Conservation (phyloP, 2,797 vertebrate species). For the Enteromius radiatus region DNA sequence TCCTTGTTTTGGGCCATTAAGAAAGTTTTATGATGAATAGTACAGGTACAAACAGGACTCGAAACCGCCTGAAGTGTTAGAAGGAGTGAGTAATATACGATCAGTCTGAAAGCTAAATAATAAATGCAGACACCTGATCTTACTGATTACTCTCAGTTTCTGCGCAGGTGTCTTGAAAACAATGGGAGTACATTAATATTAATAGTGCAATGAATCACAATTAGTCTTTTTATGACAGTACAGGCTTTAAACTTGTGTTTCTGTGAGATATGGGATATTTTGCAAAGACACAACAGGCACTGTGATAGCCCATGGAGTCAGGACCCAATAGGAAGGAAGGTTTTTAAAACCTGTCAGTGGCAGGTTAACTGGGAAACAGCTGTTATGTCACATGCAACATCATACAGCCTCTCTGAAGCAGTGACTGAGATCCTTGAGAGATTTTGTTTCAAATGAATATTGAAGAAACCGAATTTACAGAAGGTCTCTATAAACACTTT, state of each 20-base stretch:
- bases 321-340: background rate
- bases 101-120: conserved; percentile 46
- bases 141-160: conserved; percentile 24
- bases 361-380: conserved; percentile 5
- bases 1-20: background rate
- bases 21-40: conserved; percentile 49
- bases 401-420: background rate
- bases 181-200: background rate
- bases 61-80: conserved; percentile 45
- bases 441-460: background rate
- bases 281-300: background rate
- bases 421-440: too few species aligned
- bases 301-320: background rate
- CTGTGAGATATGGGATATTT: background rate
- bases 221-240: background rate
- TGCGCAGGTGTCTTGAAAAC: conserved; percentile 5
- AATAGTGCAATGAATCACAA: conserved; percentile 23
- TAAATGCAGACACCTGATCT: conserved; percentile 30
- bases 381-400: background rate
- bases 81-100: conserved; percentile 39
- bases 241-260: background rate
- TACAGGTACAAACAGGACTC: background rate
- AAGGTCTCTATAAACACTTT: background rate
- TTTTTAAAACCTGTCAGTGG: background rate
- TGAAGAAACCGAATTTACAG: background rate